phyloP scores from a whole-genome alignment of 1,140 invertebrate species.

The Aphaenogaster ashmeadi region DNA sequence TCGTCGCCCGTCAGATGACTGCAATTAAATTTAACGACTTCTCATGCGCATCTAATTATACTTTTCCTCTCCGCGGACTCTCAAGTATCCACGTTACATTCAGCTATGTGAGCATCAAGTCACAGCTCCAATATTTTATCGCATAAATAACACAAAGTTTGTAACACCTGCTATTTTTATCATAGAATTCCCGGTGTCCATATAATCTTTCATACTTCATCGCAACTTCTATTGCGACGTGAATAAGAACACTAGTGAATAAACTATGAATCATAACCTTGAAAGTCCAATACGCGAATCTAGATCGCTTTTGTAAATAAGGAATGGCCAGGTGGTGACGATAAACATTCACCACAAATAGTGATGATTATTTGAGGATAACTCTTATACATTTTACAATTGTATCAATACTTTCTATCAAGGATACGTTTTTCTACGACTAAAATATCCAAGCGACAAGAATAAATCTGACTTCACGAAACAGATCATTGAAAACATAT shows the following conservation, averaged over 20 bases:
- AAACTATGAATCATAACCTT: slow-evolving; percentile 13
- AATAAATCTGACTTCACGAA: background rate
- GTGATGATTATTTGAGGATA: slow-evolving; percentile 2
- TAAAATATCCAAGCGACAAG: background rate
- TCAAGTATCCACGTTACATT: slow-evolving; percentile 53
- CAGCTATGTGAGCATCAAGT: slow-evolving; percentile 36
- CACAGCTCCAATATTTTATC: slow-evolving; percentile 44
- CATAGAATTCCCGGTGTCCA: background rate
- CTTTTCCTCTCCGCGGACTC: slow-evolving; percentile 57
- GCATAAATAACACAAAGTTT: slow-evolving; percentile 33
- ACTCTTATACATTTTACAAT: background rate
- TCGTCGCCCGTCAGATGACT: slow-evolving; percentile 69
- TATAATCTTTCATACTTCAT: slow-evolving; percentile 44
- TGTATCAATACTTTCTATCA: background rate
- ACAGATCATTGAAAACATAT: background rate
- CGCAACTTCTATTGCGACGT: background rate
- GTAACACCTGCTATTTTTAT: slow-evolving; percentile 55
- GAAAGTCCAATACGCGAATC: background rate
- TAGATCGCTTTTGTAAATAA: background rate
- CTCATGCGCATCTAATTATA: slow-evolving; percentile 68
- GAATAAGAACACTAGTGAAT: background rate
- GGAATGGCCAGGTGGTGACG: background rate
- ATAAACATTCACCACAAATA: background rate
- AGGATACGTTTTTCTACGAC: background rate
- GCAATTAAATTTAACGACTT: slow-evolving; percentile 82